Evolutionary conservation across 2,888 invertebrate species (phyloP).

Genomic region (Caenorhabditis macrosperma): DNA sequence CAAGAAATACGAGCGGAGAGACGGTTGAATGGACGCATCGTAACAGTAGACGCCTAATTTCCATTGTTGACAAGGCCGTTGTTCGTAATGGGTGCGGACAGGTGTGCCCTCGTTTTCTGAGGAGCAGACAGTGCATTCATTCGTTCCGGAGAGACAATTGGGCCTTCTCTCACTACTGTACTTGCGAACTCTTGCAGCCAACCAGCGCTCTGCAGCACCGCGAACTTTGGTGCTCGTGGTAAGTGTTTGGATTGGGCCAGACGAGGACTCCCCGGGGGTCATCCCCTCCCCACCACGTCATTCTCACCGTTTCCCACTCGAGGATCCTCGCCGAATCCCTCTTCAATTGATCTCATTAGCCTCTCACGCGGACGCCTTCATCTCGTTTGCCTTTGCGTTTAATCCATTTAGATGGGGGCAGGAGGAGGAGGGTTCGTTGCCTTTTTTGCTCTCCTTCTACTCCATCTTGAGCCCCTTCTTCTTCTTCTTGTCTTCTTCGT

Average conservation of each 20-base stretch:
- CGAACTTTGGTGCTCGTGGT: not conserved
- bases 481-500: not conserved
- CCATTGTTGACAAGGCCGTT: not conserved
- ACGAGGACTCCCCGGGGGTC: not conserved
- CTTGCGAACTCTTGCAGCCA: not conserved
- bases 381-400: not conserved
- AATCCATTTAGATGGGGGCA: conserved; percentile 6
- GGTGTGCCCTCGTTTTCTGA: not conserved
- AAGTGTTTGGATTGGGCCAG: conserved; percentile 3
- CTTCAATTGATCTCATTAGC: conserved; percentile 53
- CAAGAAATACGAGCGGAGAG: not conserved
- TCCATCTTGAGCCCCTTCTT: not conserved
- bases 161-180: not conserved
- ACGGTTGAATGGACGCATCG: not conserved
- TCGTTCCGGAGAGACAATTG: too few species aligned
- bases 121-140: too few species aligned
- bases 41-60: not conserved
- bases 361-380: conserved; percentile 39
- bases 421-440: conserved; percentile 10
- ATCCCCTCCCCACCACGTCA: not conserved
- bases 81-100: not conserved
- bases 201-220: not conserved
- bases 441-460: not conserved
- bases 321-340: not conserved
- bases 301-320: conserved; percentile 4